A percentile compares a stretch with the other conserved stretches of the same genome.
These are phyloP conservation scores for Nephrocerus scutellatus DNA, from an alignment of 2,888 invertebrate genomes.

Conservation along the genomic window DNA sequence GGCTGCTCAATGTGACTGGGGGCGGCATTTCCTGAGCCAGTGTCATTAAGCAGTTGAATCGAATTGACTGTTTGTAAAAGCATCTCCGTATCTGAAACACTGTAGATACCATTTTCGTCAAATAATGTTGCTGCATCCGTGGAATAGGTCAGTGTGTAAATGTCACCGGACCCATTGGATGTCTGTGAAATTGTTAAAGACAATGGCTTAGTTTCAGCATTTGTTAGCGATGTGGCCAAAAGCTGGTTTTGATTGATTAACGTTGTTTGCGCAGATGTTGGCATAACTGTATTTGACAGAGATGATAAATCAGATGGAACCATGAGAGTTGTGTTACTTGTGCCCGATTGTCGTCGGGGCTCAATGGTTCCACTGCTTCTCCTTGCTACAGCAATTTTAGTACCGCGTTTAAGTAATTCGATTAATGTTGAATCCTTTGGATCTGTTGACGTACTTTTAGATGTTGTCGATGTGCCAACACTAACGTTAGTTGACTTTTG, in stretches of 20 bases:
- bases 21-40: slow-evolving; percentile 52
- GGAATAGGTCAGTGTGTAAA: slow-evolving; percentile 55
- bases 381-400: slow-evolving; percentile 64
- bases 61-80: slow-evolving; percentile 60
- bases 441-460: slow-evolving; percentile 46
- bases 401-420: slow-evolving; percentile 66
- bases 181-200: slow-evolving; percentile 44
- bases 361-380: slow-evolving; percentile 62
- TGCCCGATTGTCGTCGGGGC: slow-evolving; percentile 51
- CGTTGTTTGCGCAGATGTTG: slow-evolving; percentile 42
- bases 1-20: slow-evolving; percentile 60
- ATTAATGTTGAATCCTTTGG: slow-evolving; percentile 70
- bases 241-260: slow-evolving; percentile 26
- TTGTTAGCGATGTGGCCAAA: slow-evolving; percentile 36
- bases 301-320: slow-evolving; percentile 41
- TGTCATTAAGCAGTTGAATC: slow-evolving; percentile 60
- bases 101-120: slow-evolving; percentile 67
- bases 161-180: slow-evolving; percentile 49
- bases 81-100: slow-evolving; percentile 61
- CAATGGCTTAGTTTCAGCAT: slow-evolving; percentile 38
- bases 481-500: slow-evolving; percentile 30
- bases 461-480: slow-evolving; percentile 28
- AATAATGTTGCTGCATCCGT: slow-evolving; percentile 56
- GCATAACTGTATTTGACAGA: slow-evolving; percentile 46
- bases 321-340: slow-evolving; percentile 45